Conservation (phyloP, 1,140 invertebrate species). For the Ceratina australensis region DNA sequence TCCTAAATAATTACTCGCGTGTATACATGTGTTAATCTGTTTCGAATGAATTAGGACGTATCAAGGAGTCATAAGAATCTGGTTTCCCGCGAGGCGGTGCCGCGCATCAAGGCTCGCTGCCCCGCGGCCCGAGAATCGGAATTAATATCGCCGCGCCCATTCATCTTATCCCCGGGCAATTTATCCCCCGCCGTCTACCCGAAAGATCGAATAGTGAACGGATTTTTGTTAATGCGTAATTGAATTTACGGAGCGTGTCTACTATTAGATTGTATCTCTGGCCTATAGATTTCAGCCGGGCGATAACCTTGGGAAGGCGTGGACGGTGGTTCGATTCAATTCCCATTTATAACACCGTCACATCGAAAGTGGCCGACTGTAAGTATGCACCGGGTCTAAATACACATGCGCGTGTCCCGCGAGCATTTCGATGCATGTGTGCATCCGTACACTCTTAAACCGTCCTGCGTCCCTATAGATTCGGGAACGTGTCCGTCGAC, state of each 20-base stretch:
- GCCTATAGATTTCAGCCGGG: conserved; percentile 66
- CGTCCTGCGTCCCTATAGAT: not conserved
- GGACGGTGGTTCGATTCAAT: conserved; percentile 72
- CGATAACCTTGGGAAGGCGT: conserved; percentile 73
- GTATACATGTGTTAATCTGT: too few relatives aligned
- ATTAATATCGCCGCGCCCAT: conserved; percentile 64
- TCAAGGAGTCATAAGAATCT: too few relatives aligned
- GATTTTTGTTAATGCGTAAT: conserved; percentile 77
- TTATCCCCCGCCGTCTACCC: conserved; percentile 58
- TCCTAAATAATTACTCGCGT: too few relatives aligned
- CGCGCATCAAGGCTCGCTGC: conserved; percentile 38
- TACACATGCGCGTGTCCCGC: conserved; percentile 42
- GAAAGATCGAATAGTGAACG: conserved; percentile 26
- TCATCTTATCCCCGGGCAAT: conserved; percentile 63
- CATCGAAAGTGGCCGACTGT: conserved; percentile 65
- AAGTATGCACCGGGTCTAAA: conserved; percentile 63
- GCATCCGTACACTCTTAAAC: conserved; percentile 25
- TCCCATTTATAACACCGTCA: conserved; percentile 73
- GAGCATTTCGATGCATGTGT: not conserved
- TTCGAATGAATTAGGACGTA: too few relatives aligned
- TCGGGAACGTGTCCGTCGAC: not conserved
- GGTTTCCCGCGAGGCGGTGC: conserved; percentile 7
- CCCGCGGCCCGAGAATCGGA: conserved; percentile 48
- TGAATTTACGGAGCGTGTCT: conserved; percentile 75
- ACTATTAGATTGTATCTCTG: conserved; percentile 73